Base-by-base conservation (phyloP, 23 tunicate genomes). In the Trididemnum clinides region DNA sequence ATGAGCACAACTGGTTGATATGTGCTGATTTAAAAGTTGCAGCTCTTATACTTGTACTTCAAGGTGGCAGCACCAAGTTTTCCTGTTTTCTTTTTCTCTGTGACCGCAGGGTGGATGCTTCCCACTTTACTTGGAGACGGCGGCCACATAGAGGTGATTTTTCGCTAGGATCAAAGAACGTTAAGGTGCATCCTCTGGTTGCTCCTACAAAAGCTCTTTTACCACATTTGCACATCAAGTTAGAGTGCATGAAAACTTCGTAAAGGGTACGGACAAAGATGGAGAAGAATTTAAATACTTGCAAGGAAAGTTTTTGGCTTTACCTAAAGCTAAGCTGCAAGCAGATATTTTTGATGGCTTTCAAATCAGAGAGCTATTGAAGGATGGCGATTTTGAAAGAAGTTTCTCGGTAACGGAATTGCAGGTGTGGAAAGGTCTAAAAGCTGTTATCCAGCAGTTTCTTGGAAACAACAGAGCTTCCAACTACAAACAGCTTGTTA, bases 11-110 rank as follows among this genome's bases (percentile, higher is more conserved):
- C 36, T 79, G 71, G 71, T 7, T 28, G 39, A 58, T 79, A 51
- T 79, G 71, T 58, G 66, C 39, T 51, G 71, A 79, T 79, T 44
- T 79, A 30, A 79, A 79, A 79, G 69, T 54, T 51, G 39, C 29
- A 51, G 66, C 84, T 79, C 37, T 79, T 28, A 30, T 79, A 51
- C 38, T 54, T 54, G 84, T 36, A 29, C 39, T 79, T 31, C 44
- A 54, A 54, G n/a, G 71, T 36, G 80, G 80, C 57, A 36, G 38
- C 28, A 39, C 57, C 22, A 73, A 73, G 22, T 37, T 36, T 29
- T 28, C 54, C 28, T 73, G 57, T 37, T 74, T 74, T 37, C 23
- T 74, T 35, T 74, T 57, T 74, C 80, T 35, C 27, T 74, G 80
- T 22, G 57, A 74, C 80, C 36, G 80, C 58, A 35, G 80, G 57